A percentile compares a stretch with the other conserved stretches of the same genome.
These are phyloP conservation scores for Drosophila ogumai DNA, from an alignment of 1,140 invertebrate species.

Conservation along the genomic window DNA sequence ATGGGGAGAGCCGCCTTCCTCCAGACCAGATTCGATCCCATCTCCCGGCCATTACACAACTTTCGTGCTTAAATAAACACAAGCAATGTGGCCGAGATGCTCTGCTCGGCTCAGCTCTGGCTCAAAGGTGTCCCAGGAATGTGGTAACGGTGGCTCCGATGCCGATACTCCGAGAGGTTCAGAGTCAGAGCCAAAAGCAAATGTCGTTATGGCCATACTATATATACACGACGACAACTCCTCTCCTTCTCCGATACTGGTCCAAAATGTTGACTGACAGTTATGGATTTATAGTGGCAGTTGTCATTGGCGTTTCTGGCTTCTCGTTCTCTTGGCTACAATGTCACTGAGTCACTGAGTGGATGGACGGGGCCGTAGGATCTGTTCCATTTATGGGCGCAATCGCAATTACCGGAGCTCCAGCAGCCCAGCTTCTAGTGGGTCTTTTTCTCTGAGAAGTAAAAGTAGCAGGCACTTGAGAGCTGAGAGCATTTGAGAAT, in stretches of 20 bases:
- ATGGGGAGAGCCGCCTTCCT: constrained; percentile 10
- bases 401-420: constrained; percentile 57
- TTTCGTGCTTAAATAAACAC: constrained; percentile 64
- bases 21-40: constrained; percentile 1
- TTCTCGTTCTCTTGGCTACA: constrained; percentile 50
- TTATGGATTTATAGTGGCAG: constrained; percentile 82
- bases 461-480: constrained; percentile 20
- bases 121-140: constrained; percentile 70
- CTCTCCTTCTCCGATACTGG: constrained; percentile 60
- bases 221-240: constrained; percentile 47
- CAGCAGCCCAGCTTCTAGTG: constrained; percentile 18
- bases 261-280: constrained; percentile 77
- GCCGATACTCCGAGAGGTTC: constrained; percentile 15
- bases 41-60: constrained; percentile 50
- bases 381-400: constrained; percentile 61
- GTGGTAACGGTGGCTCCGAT: constrained; percentile 67
- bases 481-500: constrained; percentile 44
- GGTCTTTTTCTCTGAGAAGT: constrained; percentile 13
- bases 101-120: constrained; percentile 13
- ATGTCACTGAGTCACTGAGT: constrained; percentile 66
- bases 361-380: constrained; percentile 16
- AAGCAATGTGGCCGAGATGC: constrained; percentile 50
- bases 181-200: constrained; percentile 50
- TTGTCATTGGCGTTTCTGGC: constrained; percentile 29
- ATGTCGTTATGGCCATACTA: constrained; percentile 69